Evolutionary conservation across 2,888 invertebrate species (phyloP), one percentile per base, ranked within the genome.

Genomic region (Tyria jacobaeae): DNA sequence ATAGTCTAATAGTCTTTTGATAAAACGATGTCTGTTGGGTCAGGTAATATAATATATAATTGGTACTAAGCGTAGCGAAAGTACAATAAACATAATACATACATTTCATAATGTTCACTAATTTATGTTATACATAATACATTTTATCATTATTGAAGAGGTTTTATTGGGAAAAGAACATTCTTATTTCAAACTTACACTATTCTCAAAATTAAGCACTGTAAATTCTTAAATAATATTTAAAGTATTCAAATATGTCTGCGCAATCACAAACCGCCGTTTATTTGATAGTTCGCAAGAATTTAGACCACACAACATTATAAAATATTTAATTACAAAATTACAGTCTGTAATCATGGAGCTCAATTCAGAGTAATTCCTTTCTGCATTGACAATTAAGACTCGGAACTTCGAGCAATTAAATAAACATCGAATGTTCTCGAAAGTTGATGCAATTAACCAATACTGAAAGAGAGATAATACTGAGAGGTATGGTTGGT

Each of bases 391-490:
- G 21, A 51, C 35, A 71, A 54, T 58, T 24, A 50, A 59, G 12
- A 4, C 15, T 52, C 44, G 57, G n/a, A 55, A 44, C 51, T 50
- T 21, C n/a, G 57, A 56, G 37, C 5, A 55, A 47, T 64, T 53
- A 72, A 70, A 72, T 69, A 66, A 66, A 55, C 66, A 62, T 73
- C 68, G 57, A 66, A 48, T 39, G 50, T 60, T 62, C 61, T 63
- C 55, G 73, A 75, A 75, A 75, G 71, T 71, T 53, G 63, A n/a
- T n/a, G 65, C 59, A 75, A 75, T 75, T 74, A 75, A 41, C 54
- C 60, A 61, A 63, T 71, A 60, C 70, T 70, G 61, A 60, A 60
- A 62, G 62, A 66, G 70, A 68, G 65, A 63, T 75, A 65, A 67
- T 62, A 60, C 58, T 9, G 50, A 56, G 61, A 57, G 65, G 52